Base-by-base conservation (phyloP, 2,888 invertebrate species). In the Tenthredo notha region DNA sequence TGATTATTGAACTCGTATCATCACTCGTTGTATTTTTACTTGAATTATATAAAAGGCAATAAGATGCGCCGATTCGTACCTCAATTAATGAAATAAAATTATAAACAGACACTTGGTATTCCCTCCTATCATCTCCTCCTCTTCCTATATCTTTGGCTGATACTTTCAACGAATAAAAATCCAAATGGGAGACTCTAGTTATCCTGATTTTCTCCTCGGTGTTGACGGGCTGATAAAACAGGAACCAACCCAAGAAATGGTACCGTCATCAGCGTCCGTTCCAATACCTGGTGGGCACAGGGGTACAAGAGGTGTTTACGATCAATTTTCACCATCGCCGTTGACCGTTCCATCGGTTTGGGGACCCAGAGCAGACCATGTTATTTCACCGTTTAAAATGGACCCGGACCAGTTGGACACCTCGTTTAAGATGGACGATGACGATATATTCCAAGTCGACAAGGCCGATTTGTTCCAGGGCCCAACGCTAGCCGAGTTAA, bases 401-500 rank as follows among this genome's bases (percentile, higher is more conserved):
- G 93, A 93, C 82, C 88, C 91, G 0, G 93, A 93, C 84, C 90
- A 90, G 15, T 72, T 92, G 33, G 93, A 91, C 7, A 88, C 91
- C n/a, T 90, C 96, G 15, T 96, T 96, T 90, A 96, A 96, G 93
- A 96, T 97, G 96, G 98, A 98, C 90, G 98, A 98, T 90, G 98
- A 98, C 92, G 98, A 98, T 91, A 97, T 98, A 90, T 97, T 98
- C 92, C 96, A 97, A 95, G 97, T 98, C 84, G 98, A 98, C 93
- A 97, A 98, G 94, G 96, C 97, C 61, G 98, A 98, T 94, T 94
- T 97, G 87, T 97, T 98, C 89, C 96, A 97, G 93, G 96, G 97
- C 4, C 97, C 98, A 0, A 98, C 98, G 87, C 94, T 98, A 84
- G 97, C 97, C 0, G 98, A 98, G 92, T 93, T 98, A 83, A 97